Percentiles rank a stretch among this genome's conserved stretches.
phyloP scores from a whole-genome alignment of 2,113 vertebrate genomes.

The Promerops cafer region DNA sequence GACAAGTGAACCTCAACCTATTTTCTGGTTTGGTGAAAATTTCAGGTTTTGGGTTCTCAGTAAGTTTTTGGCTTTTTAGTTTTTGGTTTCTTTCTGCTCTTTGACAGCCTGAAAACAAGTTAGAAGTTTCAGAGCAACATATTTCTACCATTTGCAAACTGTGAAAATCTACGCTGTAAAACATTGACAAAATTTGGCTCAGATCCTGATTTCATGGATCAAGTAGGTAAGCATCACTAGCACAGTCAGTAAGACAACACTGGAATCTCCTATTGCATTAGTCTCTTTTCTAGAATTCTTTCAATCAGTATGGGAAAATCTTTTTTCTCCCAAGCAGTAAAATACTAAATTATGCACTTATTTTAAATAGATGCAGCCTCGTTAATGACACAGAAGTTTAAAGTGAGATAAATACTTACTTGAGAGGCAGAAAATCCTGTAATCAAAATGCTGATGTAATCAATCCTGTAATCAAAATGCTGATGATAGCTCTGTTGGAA shows the following conservation, averaged over 20 bases:
- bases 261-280: neutral
- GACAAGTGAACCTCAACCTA: neutral
- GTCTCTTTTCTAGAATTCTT: neutral
- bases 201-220: neutral
- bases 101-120: slow-evolving; percentile 7
- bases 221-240: neutral
- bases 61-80: neutral
- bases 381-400: neutral
- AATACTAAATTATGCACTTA: neutral
- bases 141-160: slow-evolving; percentile 11
- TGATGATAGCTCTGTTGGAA: neutral
- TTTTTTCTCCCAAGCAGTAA: neutral
- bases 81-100: neutral
- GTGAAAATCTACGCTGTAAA: neutral
- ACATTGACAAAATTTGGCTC: neutral
- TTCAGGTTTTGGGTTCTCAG: neutral
- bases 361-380: neutral
- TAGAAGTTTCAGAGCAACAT: neutral
- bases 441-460: neutral
- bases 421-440: neutral
- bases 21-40: neutral
- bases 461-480: neutral
- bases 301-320: neutral
- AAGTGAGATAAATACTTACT: neutral
- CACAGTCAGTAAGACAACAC: neutral